phyloP scores from a whole-genome alignment of 2,113 vertebrate species.

The Tautogolabrus adspersus region DNA sequence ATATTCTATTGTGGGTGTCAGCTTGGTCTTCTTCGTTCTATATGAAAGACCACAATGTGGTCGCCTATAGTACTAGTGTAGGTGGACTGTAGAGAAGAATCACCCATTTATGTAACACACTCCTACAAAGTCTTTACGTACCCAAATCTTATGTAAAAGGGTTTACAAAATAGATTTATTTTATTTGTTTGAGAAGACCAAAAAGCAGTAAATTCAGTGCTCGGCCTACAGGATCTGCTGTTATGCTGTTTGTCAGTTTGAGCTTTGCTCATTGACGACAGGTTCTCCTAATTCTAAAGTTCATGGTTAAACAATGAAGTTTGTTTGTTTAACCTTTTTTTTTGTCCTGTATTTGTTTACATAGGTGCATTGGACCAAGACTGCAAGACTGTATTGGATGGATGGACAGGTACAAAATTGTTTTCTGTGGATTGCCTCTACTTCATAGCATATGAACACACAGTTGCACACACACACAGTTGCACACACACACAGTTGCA shows the following conservation, averaged over 20 bases:
- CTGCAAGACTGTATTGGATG: conserved; percentile 97
- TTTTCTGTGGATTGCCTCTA: conserved; percentile 9
- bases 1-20: not conserved
- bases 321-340: not conserved
- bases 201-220: not conserved
- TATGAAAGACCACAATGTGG: not conserved
- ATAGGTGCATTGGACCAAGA: conserved; percentile 93
- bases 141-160: not conserved
- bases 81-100: not conserved
- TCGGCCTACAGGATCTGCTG: too few species aligned
- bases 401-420: conserved; percentile 94
- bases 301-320: not conserved
- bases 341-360: conserved; percentile 35
- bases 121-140: not conserved
- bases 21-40: not conserved
- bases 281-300: not conserved
- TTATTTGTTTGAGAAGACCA: not conserved
- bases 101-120: not conserved
- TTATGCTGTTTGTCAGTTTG: not conserved
- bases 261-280: not conserved
- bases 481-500: too few species aligned
- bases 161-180: not conserved
- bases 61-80: not conserved
- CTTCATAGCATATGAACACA: not conserved
- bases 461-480: conserved; percentile 8